Evolutionary conservation across 2,888 invertebrate species (phyloP).

Genomic region (Drosophila nr. medialis): DNA sequence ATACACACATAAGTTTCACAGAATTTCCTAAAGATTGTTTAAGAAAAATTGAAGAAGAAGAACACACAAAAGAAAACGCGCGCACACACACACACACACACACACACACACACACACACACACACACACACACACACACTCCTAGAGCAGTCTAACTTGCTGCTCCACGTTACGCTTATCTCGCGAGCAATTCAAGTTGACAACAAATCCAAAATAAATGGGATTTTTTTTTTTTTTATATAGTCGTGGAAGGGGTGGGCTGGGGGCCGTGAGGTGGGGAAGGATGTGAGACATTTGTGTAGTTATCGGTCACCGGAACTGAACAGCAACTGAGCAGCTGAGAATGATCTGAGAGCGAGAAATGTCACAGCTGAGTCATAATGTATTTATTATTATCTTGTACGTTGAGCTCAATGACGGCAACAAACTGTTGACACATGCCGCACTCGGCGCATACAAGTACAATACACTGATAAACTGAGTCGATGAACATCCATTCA

Average conservation of each 20-base stretch:
- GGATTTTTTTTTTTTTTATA: background rate
- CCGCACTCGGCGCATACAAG: background rate
- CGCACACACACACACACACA: background rate
- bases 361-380: conserved; percentile 31
- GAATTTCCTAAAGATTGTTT: background rate
- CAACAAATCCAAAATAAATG: conserved; percentile 31
- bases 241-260: background rate
- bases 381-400: background rate
- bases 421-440: background rate
- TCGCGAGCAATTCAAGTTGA: conserved; percentile 45
- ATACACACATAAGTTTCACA: too few relatives aligned
- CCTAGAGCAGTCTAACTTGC: background rate
- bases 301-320: conserved; percentile 51
- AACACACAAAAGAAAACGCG: background rate
- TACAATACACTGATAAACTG: background rate
- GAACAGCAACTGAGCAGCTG: background rate
- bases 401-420: background rate
- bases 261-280: too few relatives aligned
- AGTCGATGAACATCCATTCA: background rate
- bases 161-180: conserved; percentile 26
- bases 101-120: too few relatives aligned
- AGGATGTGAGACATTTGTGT: conserved; percentile 14
- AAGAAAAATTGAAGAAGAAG: background rate
- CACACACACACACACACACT: background rate
- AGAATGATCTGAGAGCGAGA: background rate